Evolutionary conservation across 2,797 vertebrate genomes (phyloP).

Genomic region (Sphaeramia orbicularis): DNA sequence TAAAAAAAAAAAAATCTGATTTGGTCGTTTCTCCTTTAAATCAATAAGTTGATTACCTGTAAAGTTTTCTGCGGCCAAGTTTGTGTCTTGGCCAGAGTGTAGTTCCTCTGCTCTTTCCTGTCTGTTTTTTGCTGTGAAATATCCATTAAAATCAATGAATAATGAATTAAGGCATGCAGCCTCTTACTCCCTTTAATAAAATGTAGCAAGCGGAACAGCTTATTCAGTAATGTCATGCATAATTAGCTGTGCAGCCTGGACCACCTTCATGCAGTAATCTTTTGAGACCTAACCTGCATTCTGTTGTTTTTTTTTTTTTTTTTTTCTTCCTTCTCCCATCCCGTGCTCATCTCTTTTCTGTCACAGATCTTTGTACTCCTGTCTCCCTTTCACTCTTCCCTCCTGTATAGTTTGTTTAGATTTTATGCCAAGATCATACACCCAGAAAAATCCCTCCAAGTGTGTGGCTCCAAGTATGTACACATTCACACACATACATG

Average conservation of each 20-base stretch:
- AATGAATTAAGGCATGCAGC: slow-evolving; percentile 70
- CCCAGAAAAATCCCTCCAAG: slow-evolving; percentile 63
- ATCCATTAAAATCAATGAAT: slow-evolving; percentile 78
- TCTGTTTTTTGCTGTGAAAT: slow-evolving; percentile 58
- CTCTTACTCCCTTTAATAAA: slow-evolving; percentile 78
- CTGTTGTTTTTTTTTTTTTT: slow-evolving; percentile 31
- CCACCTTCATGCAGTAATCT: slow-evolving; percentile 77
- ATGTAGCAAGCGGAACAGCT: slow-evolving; percentile 80
- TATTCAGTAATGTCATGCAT: slow-evolving; percentile 79
- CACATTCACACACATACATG: slow-evolving; percentile 4
- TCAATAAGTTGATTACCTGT: slow-evolving; percentile 40
- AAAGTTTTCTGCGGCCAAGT: slow-evolving; percentile 30
- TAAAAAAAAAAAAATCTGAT: not conserved
- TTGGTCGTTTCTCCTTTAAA: slow-evolving; percentile 6
- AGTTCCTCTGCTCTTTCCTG: slow-evolving; percentile 26
- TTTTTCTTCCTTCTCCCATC: not conserved
- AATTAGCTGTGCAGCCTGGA: slow-evolving; percentile 75
- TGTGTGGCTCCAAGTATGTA: slow-evolving; percentile 38
- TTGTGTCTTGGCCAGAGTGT: slow-evolving; percentile 21
- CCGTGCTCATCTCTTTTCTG: slow-evolving; percentile 36
- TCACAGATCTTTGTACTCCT: slow-evolving; percentile 19
- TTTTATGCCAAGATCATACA: slow-evolving; percentile 65
- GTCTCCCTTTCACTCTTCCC: slow-evolving; percentile 7
- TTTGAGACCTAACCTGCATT: slow-evolving; percentile 71
- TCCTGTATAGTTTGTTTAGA: slow-evolving; percentile 62